Evolutionary conservation across 2,113 vertebrate genomes (phyloP), one percentile per base, ranked within the genome.

Genomic region (Chaenocephalus aceratus): DNA sequence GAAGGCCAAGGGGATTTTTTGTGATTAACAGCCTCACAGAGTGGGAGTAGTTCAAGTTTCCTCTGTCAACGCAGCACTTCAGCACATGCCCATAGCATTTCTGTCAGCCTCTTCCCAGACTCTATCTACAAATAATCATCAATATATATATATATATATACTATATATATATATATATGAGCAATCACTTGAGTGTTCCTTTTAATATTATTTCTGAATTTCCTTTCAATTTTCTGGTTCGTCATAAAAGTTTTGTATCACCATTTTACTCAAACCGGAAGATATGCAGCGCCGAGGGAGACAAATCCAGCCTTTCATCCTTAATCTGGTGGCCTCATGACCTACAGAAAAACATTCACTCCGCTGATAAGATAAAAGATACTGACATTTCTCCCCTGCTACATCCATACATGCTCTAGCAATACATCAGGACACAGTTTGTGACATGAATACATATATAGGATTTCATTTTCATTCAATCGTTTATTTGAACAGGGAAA

Each of bases 301-400:
- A 69, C 52, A 79, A 84, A 68, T 14, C 5, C 79, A 64, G 65
- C 66, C 64, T 60, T 84, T 78, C 68, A 77, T 80, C 67, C 41
- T 34, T 54, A 76, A 81, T 67, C 86, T 76, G 66, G 34, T 72
- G 36, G 60, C 81, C 79, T 75, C 56, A 1, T 77, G 84, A 78
- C 89, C 79, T 63, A 58, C 72, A 77, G 63, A 88, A 88, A 77
- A 65, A 51, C 67, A 83, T 81, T 81, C 71, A 49, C 69, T 13
- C 15, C 23, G 23, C 67, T 41, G 83, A 86, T 80, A 80, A 90
- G 85, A 84, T 83, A 70, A 83, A 74, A 67, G 46, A 78, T 56
- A 49, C 48, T 56, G 49, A 46, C 51, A 13, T 75, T 23, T 61
- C 73, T 77, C 53, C 23, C 34, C 54, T 54, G 51, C 56, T 69